phyloP scores from a whole-genome alignment of 2,797 vertebrate genomes.

The Muscicapa comitata region DNA sequence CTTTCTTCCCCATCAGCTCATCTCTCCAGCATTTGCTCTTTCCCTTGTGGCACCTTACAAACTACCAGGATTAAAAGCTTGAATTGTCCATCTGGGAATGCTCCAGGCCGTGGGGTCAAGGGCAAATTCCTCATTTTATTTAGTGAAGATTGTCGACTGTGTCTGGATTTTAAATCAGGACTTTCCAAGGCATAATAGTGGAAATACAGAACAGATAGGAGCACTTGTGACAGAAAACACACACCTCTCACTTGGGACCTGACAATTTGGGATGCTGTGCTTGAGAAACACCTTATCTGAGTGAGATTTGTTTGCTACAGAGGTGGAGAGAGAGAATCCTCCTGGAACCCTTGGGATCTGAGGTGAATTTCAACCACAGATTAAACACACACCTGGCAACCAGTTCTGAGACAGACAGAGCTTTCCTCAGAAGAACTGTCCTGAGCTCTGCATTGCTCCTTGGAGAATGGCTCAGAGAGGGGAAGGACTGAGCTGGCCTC shows the following conservation, averaged over 20 bases:
- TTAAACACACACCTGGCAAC: constrained; percentile 45
- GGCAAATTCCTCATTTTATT: not conserved
- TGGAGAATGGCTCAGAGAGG: not conserved
- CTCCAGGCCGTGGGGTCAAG: not conserved
- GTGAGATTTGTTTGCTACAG: not conserved
- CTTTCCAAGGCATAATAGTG: not conserved
- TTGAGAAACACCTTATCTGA: not conserved
- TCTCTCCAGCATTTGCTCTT: not conserved
- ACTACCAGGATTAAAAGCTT: not conserved
- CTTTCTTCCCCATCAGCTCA: not conserved
- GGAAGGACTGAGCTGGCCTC: constrained; percentile 1
- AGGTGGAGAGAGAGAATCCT: not conserved
- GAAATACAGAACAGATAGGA: not conserved
- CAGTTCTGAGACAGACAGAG: constrained; percentile 49
- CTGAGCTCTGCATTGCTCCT: not conserved
- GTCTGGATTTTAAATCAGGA: not conserved
- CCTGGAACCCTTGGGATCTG: not conserved
- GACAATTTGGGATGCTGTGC: not conserved
- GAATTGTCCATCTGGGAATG: not conserved
- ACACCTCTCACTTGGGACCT: not conserved
- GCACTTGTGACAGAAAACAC: not conserved
- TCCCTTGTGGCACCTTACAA: not conserved
- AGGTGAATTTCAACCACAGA: not conserved
- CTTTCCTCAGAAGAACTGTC: constrained; percentile 5
- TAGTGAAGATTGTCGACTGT: not conserved